Conservation (phyloP, 2,113 vertebrate species). For the Ceratotherium simum region DNA sequence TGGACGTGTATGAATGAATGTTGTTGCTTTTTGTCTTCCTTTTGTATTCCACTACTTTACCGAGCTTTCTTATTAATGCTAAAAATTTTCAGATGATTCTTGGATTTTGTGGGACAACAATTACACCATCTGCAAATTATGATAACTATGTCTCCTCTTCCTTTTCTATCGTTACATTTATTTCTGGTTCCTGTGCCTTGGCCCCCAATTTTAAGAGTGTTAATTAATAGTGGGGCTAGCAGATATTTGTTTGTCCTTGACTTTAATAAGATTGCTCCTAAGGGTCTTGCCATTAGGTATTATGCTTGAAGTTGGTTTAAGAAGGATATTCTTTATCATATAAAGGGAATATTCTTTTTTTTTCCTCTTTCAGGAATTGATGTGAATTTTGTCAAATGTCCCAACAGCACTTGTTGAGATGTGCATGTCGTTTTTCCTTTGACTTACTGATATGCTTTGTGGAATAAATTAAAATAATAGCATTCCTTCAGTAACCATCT, state of each 20-base stretch:
- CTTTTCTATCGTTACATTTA: background rate
- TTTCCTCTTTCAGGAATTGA: background rate
- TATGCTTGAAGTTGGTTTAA: background rate
- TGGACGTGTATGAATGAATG: background rate
- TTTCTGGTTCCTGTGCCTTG: background rate
- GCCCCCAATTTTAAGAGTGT: background rate
- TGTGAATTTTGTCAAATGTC: background rate
- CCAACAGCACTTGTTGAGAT: background rate
- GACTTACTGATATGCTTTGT: background rate
- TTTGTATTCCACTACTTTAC: background rate
- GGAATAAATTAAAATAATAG: background rate
- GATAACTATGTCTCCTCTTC: background rate
- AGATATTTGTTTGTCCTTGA: background rate
- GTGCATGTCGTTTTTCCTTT: background rate
- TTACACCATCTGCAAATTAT: background rate
- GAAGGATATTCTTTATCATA: slow-evolving; percentile 1
- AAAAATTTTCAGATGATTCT: background rate
- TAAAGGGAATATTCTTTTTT: background rate
- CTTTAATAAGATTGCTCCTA: background rate
- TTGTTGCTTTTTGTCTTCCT: background rate
- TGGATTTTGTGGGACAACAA: background rate
- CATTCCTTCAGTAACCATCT: background rate
- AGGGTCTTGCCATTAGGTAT: background rate
- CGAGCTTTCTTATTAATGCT: background rate
- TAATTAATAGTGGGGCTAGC: background rate